These are phyloP conservation scores for Odontesthes bonariensis DNA, from an alignment of 2,113 vertebrate species.

Conservation along the genomic window DNA sequence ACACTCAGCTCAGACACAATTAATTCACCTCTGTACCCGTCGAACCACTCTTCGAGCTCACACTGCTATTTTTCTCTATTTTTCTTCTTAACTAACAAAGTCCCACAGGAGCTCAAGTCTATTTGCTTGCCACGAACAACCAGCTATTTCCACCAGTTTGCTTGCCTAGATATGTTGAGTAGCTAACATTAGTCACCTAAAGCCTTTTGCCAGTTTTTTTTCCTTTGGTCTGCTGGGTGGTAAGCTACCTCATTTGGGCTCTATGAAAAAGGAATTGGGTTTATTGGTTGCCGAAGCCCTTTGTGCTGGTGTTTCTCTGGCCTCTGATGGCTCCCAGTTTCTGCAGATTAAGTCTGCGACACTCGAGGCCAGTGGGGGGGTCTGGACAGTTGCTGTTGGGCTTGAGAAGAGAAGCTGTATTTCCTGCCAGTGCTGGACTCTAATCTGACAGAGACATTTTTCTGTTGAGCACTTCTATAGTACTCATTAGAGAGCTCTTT, in stretches of 20 bases:
- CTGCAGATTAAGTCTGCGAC: conserved; percentile 52
- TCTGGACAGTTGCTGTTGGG: conserved; percentile 34
- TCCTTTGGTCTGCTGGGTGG: conserved; percentile 11
- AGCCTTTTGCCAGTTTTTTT: conserved; percentile 48
- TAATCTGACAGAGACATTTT: conserved; percentile 64
- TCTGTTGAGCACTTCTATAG: conserved; percentile 65
- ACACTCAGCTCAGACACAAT: conserved; percentile 40
- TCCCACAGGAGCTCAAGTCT: conserved; percentile 42
- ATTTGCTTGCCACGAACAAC: conserved; percentile 40
- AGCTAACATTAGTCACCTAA: conserved; percentile 32
- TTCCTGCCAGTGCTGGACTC: conserved; percentile 60
- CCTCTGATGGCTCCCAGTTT: conserved; percentile 47
- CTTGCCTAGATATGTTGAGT: conserved; percentile 32
- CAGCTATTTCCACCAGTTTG: conserved; percentile 34
- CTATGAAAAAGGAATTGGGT: conserved; percentile 20
- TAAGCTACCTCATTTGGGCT: conserved; percentile 58
- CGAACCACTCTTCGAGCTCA: conserved; percentile 32
- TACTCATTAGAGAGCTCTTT: conserved; percentile 71
- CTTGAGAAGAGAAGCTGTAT: conserved; percentile 33
- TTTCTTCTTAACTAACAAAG: conserved; percentile 38
- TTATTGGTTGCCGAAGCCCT: conserved; percentile 29
- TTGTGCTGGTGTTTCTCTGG: conserved; percentile 50
- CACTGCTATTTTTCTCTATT: conserved; percentile 30
- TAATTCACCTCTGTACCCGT: conserved; percentile 44
- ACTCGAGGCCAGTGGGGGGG: conserved; percentile 23